A percentile compares a stretch with the other conserved stretches of the same genome.
phyloP scores from a whole-genome alignment of 1,140 invertebrate species.

The Drosophila nigrodunni region DNA sequence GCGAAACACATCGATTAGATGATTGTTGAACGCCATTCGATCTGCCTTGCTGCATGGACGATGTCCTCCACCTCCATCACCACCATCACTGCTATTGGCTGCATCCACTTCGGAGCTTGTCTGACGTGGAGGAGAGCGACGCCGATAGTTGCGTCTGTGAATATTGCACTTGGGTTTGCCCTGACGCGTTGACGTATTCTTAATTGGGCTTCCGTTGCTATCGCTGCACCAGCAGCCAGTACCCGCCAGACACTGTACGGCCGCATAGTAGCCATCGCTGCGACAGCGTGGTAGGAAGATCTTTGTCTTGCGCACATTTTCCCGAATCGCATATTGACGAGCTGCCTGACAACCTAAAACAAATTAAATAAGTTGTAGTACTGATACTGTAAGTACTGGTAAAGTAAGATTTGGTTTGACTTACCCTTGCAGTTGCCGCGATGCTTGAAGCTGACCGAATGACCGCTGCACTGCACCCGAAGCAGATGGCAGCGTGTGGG shows the following conservation, averaged over 20 bases:
- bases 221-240: constrained; percentile 93
- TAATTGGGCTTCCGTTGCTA: constrained; percentile 90
- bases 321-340: constrained; percentile 70
- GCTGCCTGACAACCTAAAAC: constrained; percentile 75
- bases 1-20: constrained; percentile 92
- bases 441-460: constrained; percentile 89
- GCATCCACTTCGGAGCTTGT: constrained; percentile 46
- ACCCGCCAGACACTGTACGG: constrained; percentile 92
- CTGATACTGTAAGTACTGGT: neutral
- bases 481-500: constrained; percentile 91
- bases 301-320: constrained; percentile 79
- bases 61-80: constrained; percentile 47
- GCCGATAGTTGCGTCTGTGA: constrained; percentile 84
- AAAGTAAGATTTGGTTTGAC: neutral
- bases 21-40: constrained; percentile 91
- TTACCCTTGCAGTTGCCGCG: constrained; percentile 89
- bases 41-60: constrained; percentile 89
- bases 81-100: constrained; percentile 46
- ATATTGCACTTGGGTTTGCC: constrained; percentile 89
- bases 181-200: constrained; percentile 89
- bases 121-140: constrained; percentile 72
- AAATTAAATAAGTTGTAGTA: neutral
- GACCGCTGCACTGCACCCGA: constrained; percentile 89
- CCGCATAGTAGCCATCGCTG: constrained; percentile 92
- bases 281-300: constrained; percentile 90